Conservation (phyloP, 2,113 vertebrate genomes). For the Gulo gulo region DNA sequence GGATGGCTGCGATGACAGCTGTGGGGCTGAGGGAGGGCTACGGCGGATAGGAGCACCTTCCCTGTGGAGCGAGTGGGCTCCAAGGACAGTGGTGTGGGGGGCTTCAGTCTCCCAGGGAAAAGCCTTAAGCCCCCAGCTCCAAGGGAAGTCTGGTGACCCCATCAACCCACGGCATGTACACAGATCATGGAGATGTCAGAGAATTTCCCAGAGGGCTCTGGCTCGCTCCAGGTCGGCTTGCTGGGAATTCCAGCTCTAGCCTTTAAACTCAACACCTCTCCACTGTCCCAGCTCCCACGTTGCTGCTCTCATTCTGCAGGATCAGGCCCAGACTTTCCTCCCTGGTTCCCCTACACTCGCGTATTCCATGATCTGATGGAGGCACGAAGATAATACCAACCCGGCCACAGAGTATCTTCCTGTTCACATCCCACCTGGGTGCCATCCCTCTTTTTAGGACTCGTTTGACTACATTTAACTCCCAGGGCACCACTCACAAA, state of each 20-base stretch:
- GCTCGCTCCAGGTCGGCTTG: neutral
- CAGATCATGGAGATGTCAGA: neutral
- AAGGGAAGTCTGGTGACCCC: neutral
- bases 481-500: neutral
- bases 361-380: neutral
- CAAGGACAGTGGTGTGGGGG: neutral
- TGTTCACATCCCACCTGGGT: neutral
- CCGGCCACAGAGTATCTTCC: neutral
- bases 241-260: neutral
- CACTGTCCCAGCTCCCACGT: accelerated
- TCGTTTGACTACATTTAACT: neutral
- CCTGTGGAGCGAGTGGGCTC: neutral
- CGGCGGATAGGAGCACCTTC: neutral
- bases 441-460: neutral
- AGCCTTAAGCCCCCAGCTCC: neutral
- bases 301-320: neutral
- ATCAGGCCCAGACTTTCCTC: neutral
- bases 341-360: neutral
- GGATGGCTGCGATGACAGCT: neutral
- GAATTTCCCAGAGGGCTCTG: neutral
- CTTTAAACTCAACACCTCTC: neutral
- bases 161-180: neutral
- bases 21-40: neutral
- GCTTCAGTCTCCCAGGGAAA: neutral
- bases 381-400: neutral